phyloP scores from a whole-genome alignment of 1,140 invertebrate species.

The Drosophila mojavensis region DNA sequence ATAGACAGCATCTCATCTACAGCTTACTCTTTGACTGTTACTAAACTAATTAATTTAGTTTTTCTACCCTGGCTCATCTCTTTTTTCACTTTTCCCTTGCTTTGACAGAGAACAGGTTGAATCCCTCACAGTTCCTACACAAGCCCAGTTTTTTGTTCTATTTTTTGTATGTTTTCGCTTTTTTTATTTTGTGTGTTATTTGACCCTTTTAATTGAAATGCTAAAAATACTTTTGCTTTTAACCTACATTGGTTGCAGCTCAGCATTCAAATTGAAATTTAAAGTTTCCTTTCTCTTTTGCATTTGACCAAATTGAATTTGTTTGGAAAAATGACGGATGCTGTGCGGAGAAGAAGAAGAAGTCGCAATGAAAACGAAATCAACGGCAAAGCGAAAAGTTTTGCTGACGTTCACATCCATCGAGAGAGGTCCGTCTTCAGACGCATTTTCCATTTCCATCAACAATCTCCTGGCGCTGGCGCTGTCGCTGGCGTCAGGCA shows the following conservation, averaged over 20 bases:
- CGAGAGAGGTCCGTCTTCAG: not conserved
- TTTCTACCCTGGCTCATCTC: no score
- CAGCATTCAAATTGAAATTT: conserved; percentile 3
- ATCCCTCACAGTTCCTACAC: no score
- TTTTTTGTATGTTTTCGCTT: no score
- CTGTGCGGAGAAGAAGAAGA: not conserved
- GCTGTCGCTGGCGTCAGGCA: conserved; percentile 3
- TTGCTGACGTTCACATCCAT: conserved; percentile 1
- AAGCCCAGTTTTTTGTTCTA: no score
- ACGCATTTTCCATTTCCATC: conserved; percentile 28
- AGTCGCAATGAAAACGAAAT: conserved; percentile 41
- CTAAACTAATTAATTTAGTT: no score
- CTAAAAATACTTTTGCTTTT: conserved; percentile 5
- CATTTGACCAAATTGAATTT: conserved; percentile 16
- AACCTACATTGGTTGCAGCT: conserved; percentile 7
- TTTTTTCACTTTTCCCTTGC: no score
- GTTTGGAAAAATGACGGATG: conserved; percentile 1
- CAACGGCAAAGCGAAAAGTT: conserved; percentile 33
- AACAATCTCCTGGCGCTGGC: not conserved
- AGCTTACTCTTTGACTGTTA: no score
- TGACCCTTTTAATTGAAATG: no score
- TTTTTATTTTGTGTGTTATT: no score
- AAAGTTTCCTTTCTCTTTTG: conserved; percentile 7
- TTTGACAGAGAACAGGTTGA: no score
- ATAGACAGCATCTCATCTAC: no score